phyloP scores from a whole-genome alignment of 2,113 vertebrate genomes.

The Pteronura brasiliensis region DNA sequence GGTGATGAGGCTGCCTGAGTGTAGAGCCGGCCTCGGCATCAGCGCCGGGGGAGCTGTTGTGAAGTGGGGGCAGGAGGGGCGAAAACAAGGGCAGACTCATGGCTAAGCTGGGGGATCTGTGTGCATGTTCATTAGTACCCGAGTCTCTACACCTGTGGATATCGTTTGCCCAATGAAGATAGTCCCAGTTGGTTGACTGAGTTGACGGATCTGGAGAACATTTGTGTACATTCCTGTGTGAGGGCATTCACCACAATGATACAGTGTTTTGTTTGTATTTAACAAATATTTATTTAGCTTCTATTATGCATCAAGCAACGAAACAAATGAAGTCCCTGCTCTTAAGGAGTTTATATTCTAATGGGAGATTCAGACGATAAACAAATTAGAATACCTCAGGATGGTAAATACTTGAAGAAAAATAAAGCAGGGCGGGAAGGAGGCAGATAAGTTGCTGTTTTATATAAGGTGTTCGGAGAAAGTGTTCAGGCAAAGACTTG shows the following conservation, averaged over 20 bases:
- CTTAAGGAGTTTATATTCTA: not conserved
- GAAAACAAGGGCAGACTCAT: fast-evolving
- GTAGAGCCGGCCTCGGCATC: fast-evolving
- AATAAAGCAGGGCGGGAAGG: not conserved
- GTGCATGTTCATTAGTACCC: not conserved
- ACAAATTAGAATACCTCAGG: not conserved
- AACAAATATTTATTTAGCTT: not conserved
- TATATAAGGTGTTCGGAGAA: not conserved
- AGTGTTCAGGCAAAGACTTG: not conserved
- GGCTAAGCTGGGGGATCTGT: too few relatives aligned
- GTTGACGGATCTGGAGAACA: not conserved
- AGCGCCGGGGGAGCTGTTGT: fast-evolving
- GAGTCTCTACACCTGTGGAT: not conserved
- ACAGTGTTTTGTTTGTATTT: not conserved
- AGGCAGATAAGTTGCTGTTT: not conserved
- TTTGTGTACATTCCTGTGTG: not conserved
- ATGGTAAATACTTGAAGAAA: not conserved
- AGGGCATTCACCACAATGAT: not conserved
- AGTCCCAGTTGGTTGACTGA: not conserved
- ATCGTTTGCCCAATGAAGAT: not conserved
- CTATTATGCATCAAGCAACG: not conserved
- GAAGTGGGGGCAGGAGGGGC: not conserved
- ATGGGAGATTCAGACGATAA: not conserved
- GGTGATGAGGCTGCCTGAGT: not conserved
- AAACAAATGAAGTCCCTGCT: not conserved